A percentile compares a stretch with the other conserved stretches of the same genome.
Evolutionary conservation across 2,888 invertebrate genomes (phyloP).

Genomic region (Rhingia campestris): DNA sequence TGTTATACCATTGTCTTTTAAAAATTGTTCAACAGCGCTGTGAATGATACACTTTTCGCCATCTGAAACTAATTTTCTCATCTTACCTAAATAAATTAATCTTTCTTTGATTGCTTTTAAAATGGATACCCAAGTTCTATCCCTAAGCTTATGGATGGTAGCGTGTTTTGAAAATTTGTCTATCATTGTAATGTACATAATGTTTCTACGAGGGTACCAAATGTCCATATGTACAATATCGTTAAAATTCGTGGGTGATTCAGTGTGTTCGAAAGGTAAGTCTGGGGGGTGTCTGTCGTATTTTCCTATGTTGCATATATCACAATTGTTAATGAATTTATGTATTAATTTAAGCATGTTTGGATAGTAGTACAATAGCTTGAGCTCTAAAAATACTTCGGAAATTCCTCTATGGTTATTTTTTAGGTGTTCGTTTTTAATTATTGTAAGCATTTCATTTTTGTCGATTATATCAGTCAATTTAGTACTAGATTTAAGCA

Average conservation of each 20-base stretch:
- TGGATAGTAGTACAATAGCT: constrained; percentile 28
- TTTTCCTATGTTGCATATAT: constrained; percentile 38
- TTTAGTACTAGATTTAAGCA: constrained; percentile 26
- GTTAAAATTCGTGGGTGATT: constrained; percentile 17
- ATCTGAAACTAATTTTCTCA: constrained; percentile 11
- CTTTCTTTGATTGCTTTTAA: too few species aligned
- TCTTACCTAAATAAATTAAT: constrained; percentile 40
- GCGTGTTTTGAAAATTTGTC: constrained; percentile 42
- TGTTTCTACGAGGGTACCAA: constrained; percentile 30
- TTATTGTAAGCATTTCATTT: constrained; percentile 14
- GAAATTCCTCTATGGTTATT: constrained; percentile 44
- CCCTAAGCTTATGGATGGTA: constrained; percentile 21
- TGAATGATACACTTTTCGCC: constrained; percentile 17
- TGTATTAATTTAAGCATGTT: constrained; percentile 41
- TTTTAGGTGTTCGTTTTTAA: constrained; percentile 32
- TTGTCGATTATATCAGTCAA: constrained; percentile 38
- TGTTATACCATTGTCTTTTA: constrained; percentile 21
- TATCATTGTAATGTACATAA: constrained; percentile 34
- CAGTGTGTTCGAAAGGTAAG: constrained; percentile 3
- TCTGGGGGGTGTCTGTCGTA: not conserved
- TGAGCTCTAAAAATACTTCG: constrained; percentile 38
- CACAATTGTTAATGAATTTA: constrained; percentile 42
- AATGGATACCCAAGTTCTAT: constrained; percentile 37
- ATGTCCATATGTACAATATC: constrained; percentile 38
- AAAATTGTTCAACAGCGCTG: constrained; percentile 11